These are phyloP conservation scores for Trissolcus japonicus DNA, from an alignment of 2,888 invertebrate genomes.

Conservation along the genomic window DNA sequence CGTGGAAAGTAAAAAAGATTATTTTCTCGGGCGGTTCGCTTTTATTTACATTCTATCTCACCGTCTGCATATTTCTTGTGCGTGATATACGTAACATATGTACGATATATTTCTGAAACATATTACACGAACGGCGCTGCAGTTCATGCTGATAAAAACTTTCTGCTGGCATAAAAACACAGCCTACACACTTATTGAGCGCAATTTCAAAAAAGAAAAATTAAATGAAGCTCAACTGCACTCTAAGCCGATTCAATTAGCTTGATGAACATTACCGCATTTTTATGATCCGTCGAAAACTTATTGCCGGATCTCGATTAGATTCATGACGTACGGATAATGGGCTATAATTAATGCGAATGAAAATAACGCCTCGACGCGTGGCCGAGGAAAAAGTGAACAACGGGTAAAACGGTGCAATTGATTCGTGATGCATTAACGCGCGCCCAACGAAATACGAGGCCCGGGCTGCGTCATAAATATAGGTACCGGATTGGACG, in stretches of 20 bases:
- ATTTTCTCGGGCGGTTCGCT: constrained; percentile 34
- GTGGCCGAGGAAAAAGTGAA: constrained; percentile 29
- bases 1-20: constrained; percentile 21
- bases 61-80: constrained; percentile 43
- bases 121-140: constrained; percentile 32
- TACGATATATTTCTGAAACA: constrained; percentile 41
- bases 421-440: constrained; percentile 21
- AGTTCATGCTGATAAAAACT: constrained; percentile 34
- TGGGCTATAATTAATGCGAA: too few species aligned
- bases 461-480: constrained; percentile 42
- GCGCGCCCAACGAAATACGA: constrained; percentile 27
- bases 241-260: not conserved
- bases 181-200: constrained; percentile 16
- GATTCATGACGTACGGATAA: too few species aligned
- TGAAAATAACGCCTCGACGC: constrained; percentile 2
- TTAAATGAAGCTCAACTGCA: not conserved
- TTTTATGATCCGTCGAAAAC: too few species aligned
- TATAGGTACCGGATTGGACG: constrained; percentile 23
- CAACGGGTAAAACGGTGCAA: not conserved
- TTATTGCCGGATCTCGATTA: too few species aligned
- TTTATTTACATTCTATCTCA: constrained; percentile 44
- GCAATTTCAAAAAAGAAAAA: constrained; percentile 4
- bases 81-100: constrained; percentile 50
- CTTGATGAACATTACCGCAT: too few species aligned
- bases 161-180: constrained; percentile 1